Base-by-base conservation (phyloP, 2,113 vertebrate species). In the Brachirus orientalis region DNA sequence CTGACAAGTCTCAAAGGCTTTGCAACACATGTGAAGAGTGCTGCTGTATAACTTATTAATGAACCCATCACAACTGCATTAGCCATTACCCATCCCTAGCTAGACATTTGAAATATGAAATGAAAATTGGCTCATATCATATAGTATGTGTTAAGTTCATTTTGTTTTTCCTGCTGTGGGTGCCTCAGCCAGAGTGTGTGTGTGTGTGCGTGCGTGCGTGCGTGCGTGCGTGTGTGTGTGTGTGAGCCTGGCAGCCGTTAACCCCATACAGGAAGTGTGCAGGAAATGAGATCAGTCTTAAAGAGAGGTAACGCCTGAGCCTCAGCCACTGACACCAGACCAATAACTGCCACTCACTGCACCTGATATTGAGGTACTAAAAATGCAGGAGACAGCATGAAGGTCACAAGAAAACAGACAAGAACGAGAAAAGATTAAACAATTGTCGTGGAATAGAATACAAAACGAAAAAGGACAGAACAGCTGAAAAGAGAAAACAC, bases 311-410 rank as follows among this genome's bases (percentile, higher is more conserved):
- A 87, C 72, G 82, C 82, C 85, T 90, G 62, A 77, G 78, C 64
- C 76, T 76, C 63, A 89, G 77, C 87, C 84, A 84, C 86, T 84
- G 81, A 88, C 86, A 84, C 85, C 79, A 86, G 84, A 87, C 87
- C 88, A 87, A 89, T 89, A 91, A 91, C 90, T 90, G 90, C 86
- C 87, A 91, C 73, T 89, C 77, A 85, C 60, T 82, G 87, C 87
- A 88, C 84, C 84, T 88, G 87, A 91, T 75, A 65, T 48, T 13
- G 52, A 74, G 62, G 66, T 64, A 75, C 81, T 64, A 75, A 87
- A 85, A 80, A 82, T 50, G 45, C 45, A 72, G 48, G 44, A 43
- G 78, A 83, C 60, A 83, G 80, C 69, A 86, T 77, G 77, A 80
- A 80, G 79, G 76, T 77, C 69, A 86, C 53, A 67, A 50, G 3